phyloP scores from a whole-genome alignment of 2,888 invertebrate species.

The Drosophila glabriapex region DNA sequence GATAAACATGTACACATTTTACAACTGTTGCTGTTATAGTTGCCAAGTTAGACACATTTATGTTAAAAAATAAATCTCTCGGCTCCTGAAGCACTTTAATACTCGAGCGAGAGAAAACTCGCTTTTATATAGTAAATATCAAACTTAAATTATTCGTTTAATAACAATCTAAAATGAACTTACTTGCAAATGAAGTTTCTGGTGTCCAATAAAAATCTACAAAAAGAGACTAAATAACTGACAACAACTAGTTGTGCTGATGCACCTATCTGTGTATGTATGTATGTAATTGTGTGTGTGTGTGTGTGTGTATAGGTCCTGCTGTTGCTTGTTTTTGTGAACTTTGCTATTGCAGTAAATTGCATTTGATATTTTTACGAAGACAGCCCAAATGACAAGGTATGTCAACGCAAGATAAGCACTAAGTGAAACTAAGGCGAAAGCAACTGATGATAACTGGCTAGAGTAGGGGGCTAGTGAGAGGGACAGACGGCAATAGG shows the following conservation, averaged over 20 bases:
- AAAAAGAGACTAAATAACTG: conserved; percentile 32
- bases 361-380: conserved; percentile 74
- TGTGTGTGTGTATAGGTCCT: not conserved
- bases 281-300: not conserved
- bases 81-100: not conserved
- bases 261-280: conserved; percentile 8
- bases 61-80: not conserved
- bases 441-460: conserved; percentile 22
- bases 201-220: conserved; percentile 23
- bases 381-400: conserved; percentile 74
- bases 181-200: conserved; percentile 44
- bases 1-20: not conserved
- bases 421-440: conserved; percentile 41
- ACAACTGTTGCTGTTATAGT: not conserved
- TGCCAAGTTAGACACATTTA: not conserved
- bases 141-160: conserved; percentile 16
- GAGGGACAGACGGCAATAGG: not conserved
- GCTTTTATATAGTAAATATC: not conserved
- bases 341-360: conserved; percentile 62
- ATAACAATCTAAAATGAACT: conserved; percentile 27
- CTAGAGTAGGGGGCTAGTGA: not conserved
- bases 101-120: not conserved
- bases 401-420: conserved; percentile 78
- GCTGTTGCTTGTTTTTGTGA: conserved; percentile 13
- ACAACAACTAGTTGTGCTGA: conserved; percentile 15